Evolutionary conservation across 2,888 invertebrate genomes (phyloP).

Genomic region (Tenthredo livida): DNA sequence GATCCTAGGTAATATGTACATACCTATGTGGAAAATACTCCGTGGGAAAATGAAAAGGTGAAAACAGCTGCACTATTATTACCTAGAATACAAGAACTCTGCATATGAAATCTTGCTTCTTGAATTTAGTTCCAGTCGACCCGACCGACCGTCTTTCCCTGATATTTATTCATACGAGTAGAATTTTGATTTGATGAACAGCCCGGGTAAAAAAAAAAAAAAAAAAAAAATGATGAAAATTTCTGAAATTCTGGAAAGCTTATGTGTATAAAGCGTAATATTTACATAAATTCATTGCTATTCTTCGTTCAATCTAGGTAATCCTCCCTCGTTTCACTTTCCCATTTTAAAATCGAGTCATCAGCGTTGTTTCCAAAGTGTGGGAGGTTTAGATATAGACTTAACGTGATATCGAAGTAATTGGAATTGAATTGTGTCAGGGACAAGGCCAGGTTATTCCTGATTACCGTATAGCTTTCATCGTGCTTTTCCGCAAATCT

Average conservation of each 20-base stretch:
- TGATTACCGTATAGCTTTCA: slow-evolving; percentile 30
- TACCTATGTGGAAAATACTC: neutral
- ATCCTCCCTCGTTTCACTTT: neutral
- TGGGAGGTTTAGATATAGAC: neutral
- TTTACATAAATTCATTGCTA: slow-evolving; percentile 5
- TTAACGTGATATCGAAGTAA: neutral
- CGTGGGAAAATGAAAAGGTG: neutral
- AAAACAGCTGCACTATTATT: neutral
- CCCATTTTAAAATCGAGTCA: neutral
- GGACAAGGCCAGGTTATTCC: neutral
- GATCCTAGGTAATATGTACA: too few relatives aligned
- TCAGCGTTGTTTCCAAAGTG: neutral
- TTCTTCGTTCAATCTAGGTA: neutral
- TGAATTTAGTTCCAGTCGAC: neutral
- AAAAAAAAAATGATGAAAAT: neutral
- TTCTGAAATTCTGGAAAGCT: neutral
- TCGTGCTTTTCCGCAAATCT: slow-evolving; percentile 23
- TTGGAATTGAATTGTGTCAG: neutral
- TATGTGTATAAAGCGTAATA: neutral
- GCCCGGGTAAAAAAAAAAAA: neutral
- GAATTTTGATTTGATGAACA: neutral
- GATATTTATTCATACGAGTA: neutral
- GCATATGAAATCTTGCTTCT: neutral
- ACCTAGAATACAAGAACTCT: slow-evolving; percentile 3
- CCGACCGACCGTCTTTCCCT: neutral